Base-by-base conservation (phyloP, 2,113 vertebrate species). In the Sylvilagus bachmani region DNA sequence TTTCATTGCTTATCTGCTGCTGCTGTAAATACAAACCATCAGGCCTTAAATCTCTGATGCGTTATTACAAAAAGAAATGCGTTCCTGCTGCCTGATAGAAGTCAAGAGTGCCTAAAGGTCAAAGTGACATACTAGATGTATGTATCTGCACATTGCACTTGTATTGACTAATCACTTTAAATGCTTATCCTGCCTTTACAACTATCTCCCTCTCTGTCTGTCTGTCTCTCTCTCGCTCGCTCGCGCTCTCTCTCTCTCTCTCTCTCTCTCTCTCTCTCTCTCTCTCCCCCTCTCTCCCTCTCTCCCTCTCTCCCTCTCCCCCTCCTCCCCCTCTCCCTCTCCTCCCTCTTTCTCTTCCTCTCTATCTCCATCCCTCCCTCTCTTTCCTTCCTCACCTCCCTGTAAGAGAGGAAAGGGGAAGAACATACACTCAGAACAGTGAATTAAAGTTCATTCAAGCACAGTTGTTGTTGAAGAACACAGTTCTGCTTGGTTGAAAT, bases 401-500 rank as follows among this genome's bases (percentile, higher is more conserved):
- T n/a, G 58, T 24, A 82, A 82, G 53, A 89, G 36, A 17, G 8
- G 73, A 53, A 33, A 62, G 4, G 10, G 12, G 58, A 95, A 80
- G 81, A 61, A 44, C 38, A 51, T 73, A 80, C 29, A 17, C 87
- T n/a, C 53, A 77, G 51, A 29, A 5, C 33, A 87, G 55, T 92
- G 96, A 95, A 97, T 97, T 96, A 95, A 86, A 92, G 86, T 95
- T 95, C 67, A 31, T 93, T 96, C 64, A 66, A 92, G 95, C 69
- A 67, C 86, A 88, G 81, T 33, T 77, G 62, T 66, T 89, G 92
- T 66, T 69, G 66, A 84, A 94, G 94, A 91, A 17, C 38, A 86
- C 55, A 73, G 77, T 58, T 83, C 86, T 86, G 74, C 82, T 53
- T 87, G 78, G 25, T 82, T 96, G 70, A 88, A 66, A 69, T 29